A percentile compares a stretch with the other conserved stretches of the same genome.
Evolutionary conservation across 2,888 invertebrate genomes (phyloP).

Genomic region (Girardia tigrina): DNA sequence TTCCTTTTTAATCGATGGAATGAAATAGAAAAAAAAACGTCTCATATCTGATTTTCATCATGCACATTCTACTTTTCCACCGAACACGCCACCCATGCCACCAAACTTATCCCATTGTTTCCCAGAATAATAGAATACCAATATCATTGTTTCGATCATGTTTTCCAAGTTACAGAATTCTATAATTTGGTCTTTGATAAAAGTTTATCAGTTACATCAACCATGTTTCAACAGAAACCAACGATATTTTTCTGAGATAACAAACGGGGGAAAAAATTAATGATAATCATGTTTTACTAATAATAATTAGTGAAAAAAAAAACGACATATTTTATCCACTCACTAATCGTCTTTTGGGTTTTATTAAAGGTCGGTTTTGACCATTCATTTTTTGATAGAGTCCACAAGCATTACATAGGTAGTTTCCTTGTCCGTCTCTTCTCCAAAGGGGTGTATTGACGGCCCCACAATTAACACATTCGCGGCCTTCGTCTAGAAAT

Average conservation of each 20-base stretch:
- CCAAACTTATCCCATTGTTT: slow-evolving; percentile 9
- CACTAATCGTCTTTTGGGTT: slow-evolving; percentile 92
- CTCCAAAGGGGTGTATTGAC: slow-evolving; percentile 91
- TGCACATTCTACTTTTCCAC: neutral
- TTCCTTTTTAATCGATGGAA: too few relatives aligned
- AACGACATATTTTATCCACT: slow-evolving; percentile 58
- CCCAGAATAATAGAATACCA: neutral
- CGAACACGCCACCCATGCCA: neutral
- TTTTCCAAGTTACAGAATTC: neutral
- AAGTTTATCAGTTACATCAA: too few relatives aligned
- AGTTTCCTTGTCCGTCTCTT: slow-evolving; percentile 86
- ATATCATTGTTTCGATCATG: slow-evolving; percentile 23
- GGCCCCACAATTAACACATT: slow-evolving; percentile 93
- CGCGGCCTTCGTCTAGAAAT: slow-evolving; percentile 64
- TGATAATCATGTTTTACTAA: neutral
- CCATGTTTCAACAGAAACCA: too few relatives aligned
- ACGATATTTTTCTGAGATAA: too few relatives aligned
- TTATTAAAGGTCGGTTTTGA: slow-evolving; percentile 86
- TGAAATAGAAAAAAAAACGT: neutral
- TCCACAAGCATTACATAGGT: slow-evolving; percentile 94
- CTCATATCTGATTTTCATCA: slow-evolving; percentile 8
- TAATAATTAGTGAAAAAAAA: neutral
- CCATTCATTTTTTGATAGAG: slow-evolving; percentile 98
- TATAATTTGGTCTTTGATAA: too few relatives aligned
- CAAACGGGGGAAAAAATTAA: too few relatives aligned